Evolutionary conservation across 2,113 vertebrate genomes (phyloP).

Genomic region (Erpornis zantholeuca): DNA sequence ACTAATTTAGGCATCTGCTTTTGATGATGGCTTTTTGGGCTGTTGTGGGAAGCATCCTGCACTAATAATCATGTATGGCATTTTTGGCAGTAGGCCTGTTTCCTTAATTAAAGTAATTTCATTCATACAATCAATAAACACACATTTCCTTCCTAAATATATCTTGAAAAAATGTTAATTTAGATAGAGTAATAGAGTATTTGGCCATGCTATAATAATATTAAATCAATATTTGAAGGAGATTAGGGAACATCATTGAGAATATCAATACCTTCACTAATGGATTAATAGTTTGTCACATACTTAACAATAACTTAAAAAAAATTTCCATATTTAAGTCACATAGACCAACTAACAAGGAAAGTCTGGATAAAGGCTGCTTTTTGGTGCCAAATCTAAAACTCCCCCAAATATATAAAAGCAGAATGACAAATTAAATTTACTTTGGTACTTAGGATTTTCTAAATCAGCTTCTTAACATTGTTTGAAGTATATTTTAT

Average conservation of each 20-base stretch:
- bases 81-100: slow-evolving; percentile 53
- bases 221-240: slow-evolving; percentile 52
- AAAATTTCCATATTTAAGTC: not conserved
- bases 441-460: not conserved
- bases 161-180: slow-evolving; percentile 52
- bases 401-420: not conserved
- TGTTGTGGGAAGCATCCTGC: slow-evolving; percentile 40
- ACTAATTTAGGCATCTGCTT: slow-evolving; percentile 57
- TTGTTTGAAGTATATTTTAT: not conserved
- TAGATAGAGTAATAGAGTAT: slow-evolving; percentile 36
- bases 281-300: slow-evolving; percentile 28
- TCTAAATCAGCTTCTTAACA: not conserved
- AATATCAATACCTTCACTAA: slow-evolving; percentile 28
- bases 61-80: slow-evolving; percentile 35
- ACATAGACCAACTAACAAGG: not conserved
- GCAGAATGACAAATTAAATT: not conserved
- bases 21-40: slow-evolving; percentile 43
- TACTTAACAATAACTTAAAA: not conserved
- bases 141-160: slow-evolving; percentile 66
- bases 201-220: slow-evolving; percentile 30
- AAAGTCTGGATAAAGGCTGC: not conserved
- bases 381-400: not conserved
- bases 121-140: slow-evolving; percentile 65
- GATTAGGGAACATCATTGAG: slow-evolving; percentile 21
- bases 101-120: slow-evolving; percentile 62